A percentile compares a stretch with the other conserved stretches of the same genome.
Evolutionary conservation across 2,797 vertebrate species (phyloP).

Genomic region (Valencia hispanica): DNA sequence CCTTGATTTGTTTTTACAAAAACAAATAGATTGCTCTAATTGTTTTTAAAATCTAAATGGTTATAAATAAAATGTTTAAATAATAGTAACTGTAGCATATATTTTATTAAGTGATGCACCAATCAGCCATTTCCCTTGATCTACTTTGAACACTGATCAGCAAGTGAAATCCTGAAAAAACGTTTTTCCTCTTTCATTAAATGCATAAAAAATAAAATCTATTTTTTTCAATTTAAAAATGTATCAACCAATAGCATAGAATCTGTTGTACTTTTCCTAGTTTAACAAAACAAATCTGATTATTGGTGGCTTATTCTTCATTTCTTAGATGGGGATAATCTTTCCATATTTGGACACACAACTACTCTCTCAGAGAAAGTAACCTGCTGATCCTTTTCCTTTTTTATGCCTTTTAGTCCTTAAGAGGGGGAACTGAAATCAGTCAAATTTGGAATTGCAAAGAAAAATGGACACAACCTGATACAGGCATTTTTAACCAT

Average conservation of each 20-base stretch:
- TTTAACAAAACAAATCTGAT: not conserved
- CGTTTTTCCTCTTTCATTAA: too few species aligned
- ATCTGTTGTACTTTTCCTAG: not conserved
- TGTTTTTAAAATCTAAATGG: too few species aligned
- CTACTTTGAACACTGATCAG: too few species aligned
- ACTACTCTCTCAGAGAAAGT: not conserved
- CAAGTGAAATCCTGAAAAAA: too few species aligned
- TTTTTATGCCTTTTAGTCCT: not conserved
- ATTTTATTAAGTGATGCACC: too few species aligned
- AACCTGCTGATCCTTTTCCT: not conserved
- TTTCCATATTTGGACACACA: not conserved
- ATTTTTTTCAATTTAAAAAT: not conserved
- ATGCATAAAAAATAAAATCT: too few species aligned
- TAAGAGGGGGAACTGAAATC: not conserved
- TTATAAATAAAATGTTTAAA: too few species aligned
- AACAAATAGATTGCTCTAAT: too few species aligned
- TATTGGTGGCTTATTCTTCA: not conserved
- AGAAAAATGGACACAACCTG: not conserved
- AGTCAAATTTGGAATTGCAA: not conserved
- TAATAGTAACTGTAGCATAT: not conserved
- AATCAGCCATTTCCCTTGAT: not conserved
- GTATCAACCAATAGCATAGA: not conserved
- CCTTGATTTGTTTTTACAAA: too few species aligned
- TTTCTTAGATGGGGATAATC: not conserved
- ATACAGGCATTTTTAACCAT: not conserved